These are phyloP conservation scores for Agrotis segetum DNA, from an alignment of 2,888 invertebrate species.

Conservation along the genomic window DNA sequence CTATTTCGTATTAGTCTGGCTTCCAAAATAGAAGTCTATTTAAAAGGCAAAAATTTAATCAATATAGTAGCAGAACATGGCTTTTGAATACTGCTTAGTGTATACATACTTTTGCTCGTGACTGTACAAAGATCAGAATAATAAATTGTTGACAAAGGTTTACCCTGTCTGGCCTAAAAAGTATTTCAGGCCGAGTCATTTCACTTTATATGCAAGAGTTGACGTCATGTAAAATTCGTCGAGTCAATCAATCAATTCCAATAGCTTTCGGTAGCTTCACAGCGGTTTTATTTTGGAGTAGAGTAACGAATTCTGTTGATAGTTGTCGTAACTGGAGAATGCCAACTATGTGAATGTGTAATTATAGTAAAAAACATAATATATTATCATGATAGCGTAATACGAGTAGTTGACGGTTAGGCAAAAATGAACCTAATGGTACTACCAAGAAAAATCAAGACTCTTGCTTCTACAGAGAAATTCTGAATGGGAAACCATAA, in stretches of 20 bases:
- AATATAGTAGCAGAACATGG: too few species aligned
- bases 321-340: neutral
- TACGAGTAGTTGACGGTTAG: neutral
- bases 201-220: constrained; percentile 7
- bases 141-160: neutral
- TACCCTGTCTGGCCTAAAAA: neutral
- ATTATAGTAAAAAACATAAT: neutral
- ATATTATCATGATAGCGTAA: too few species aligned
- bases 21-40: too few species aligned
- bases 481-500: too few species aligned
- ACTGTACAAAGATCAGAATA: too few species aligned
- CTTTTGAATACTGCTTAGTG: too few species aligned
- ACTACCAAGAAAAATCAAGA: too few species aligned
- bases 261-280: constrained; percentile 24
- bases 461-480: too few species aligned
- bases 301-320: constrained; percentile 1
- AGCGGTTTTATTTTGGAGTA: constrained; percentile 12
- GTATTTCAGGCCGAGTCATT: neutral
- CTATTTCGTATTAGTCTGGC: too few species aligned
- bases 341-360: neutral
- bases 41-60: too few species aligned
- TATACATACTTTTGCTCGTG: too few species aligned
- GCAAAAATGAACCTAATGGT: neutral
- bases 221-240: constrained; percentile 7
- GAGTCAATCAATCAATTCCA: constrained; percentile 44